These are phyloP conservation scores for Apocrypta bakeri DNA, from an alignment of 1,140 invertebrate genomes.

Conservation along the genomic window DNA sequence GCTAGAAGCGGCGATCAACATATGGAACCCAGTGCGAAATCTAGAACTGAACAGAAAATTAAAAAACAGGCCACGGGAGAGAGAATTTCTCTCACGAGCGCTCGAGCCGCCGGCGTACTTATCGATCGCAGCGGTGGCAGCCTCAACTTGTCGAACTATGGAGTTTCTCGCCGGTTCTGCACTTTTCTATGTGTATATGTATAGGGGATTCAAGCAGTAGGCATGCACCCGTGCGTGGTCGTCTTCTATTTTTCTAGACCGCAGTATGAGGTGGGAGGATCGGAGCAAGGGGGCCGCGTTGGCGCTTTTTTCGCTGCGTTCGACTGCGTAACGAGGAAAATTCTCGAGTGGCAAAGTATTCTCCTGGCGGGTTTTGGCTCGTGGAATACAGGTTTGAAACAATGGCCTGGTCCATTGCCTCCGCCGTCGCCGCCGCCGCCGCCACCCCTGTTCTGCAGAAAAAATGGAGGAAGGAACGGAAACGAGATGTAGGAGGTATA, in stretches of 20 bases:
- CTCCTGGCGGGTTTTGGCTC: neutral
- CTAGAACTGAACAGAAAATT: conserved; percentile 21
- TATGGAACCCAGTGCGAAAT: neutral
- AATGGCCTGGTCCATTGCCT: neutral
- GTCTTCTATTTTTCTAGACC: neutral
- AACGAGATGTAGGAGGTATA: neutral
- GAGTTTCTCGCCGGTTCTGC: conserved; percentile 32
- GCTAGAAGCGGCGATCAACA: neutral
- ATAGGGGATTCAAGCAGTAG: neutral
- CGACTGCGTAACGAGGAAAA: conserved; percentile 16
- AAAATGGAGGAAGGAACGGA: neutral
- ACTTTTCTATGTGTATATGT: conserved; percentile 38
- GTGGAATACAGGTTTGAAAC: neutral
- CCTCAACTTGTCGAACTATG: neutral
- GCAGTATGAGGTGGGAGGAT: too few species aligned
- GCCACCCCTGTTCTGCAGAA: neutral
- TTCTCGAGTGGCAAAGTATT: conserved; percentile 22
- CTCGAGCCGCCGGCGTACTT: neutral
- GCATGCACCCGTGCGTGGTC: neutral
- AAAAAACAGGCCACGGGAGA: neutral
- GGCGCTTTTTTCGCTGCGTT: conserved; percentile 8
- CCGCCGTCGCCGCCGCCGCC: too few species aligned
- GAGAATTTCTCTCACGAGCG: neutral
- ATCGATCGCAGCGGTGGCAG: neutral
- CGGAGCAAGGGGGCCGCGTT: neutral